phyloP scores from a whole-genome alignment of 2,888 invertebrate species.

The Plagiodera versicolora region DNA sequence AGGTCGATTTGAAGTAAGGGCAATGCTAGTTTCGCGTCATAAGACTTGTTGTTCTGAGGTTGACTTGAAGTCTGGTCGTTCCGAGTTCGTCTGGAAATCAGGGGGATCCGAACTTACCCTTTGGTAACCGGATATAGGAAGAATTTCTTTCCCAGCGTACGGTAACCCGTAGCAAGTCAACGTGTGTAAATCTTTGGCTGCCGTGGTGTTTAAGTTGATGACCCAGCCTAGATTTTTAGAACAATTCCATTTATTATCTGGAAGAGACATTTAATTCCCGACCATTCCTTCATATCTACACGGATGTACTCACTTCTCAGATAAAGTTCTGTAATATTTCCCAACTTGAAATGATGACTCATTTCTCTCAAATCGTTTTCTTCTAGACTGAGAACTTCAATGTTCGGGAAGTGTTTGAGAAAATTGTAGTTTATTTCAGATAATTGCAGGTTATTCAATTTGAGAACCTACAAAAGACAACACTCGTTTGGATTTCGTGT shows the following conservation, averaged over 20 bases:
- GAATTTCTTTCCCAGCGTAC: conserved; percentile 65
- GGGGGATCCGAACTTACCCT: conserved; percentile 56
- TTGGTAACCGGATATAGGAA: conserved; percentile 66
- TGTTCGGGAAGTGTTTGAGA: conserved; percentile 4
- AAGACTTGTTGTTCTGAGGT: neutral
- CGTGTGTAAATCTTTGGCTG: conserved; percentile 62
- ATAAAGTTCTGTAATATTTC: neutral
- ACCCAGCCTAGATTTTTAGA: conserved; percentile 67
- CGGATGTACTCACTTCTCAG: neutral
- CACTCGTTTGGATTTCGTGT: neutral
- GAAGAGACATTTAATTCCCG: no score
- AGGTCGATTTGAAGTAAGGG: neutral
- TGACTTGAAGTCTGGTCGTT: neutral
- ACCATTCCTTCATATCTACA: no score
- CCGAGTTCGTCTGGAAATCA: neutral
- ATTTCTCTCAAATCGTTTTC: conserved; percentile 8
- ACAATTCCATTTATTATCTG: conserved; percentile 73
- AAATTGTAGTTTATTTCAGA: conserved; percentile 2
- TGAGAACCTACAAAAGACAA: neutral
- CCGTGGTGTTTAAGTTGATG: conserved; percentile 58
- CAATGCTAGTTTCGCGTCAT: no score
- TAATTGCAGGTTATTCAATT: neutral
- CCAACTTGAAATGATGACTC: neutral
- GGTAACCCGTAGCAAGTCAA: conserved; percentile 63
- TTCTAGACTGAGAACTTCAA: conserved; percentile 4